These are phyloP conservation scores for Plagodis dolabraria DNA, from an alignment of 2,888 invertebrate species.

Conservation along the genomic window DNA sequence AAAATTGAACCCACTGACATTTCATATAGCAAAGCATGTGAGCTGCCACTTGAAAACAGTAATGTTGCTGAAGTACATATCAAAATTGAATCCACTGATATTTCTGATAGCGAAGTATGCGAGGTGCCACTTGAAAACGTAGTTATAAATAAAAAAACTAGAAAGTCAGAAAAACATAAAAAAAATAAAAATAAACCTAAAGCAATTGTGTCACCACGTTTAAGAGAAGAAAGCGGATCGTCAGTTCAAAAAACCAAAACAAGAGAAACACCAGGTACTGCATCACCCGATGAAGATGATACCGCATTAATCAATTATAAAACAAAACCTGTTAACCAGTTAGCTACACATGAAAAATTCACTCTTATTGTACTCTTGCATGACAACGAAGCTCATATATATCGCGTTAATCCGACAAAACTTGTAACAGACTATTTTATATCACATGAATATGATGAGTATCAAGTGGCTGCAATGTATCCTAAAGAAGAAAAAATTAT, in stretches of 20 bases:
- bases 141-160: too few species aligned
- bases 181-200: too few species aligned
- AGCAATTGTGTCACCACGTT: not conserved
- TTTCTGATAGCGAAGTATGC: too few species aligned
- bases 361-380: constrained; percentile 10
- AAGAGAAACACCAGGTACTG: not conserved
- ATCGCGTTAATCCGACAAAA: constrained; percentile 10
- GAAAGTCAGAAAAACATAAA: too few species aligned
- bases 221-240: not conserved
- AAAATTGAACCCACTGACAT: constrained; percentile 6
- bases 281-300: constrained; percentile 13
- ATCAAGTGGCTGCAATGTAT: constrained; percentile 5
- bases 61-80: not conserved
- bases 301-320: not conserved
- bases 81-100: constrained; percentile 2
- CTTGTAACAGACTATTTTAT: constrained; percentile 23
- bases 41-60: too few species aligned
- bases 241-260: not conserved
- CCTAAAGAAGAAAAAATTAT: constrained; percentile 15
- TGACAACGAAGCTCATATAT: constrained; percentile 2
- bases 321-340: not conserved
- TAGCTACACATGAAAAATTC: constrained; percentile 5
- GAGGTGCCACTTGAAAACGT: too few species aligned
- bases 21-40: too few species aligned
- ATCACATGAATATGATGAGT: constrained; percentile 6